Evolutionary conservation across 2,888 invertebrate species (phyloP), one percentile per base, ranked within the genome.

Genomic region (Drepana falcataria): DNA sequence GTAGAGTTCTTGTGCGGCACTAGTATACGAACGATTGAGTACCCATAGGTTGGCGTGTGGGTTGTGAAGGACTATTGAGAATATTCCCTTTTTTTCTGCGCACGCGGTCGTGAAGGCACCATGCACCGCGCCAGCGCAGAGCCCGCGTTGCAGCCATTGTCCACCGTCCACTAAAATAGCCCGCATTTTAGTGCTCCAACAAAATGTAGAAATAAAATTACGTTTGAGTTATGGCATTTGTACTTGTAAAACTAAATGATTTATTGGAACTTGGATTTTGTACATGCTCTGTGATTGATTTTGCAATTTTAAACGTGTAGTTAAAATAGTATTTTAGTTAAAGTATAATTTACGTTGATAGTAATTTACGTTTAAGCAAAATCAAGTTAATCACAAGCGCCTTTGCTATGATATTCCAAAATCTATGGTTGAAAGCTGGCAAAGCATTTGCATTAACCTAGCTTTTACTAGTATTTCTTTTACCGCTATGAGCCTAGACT

Each of bases 21-120:
- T 75, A 77, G 71, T 81, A 79, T 80, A 81, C 78, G 77, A 78
- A 82, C 87, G 85, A 87, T 87, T 86, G 88, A 88, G 88, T 87
- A 86, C 83, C 86, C 83, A 85, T 79, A 83, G 85, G 83, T 71
- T 81, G 84, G 87, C 86, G 88, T 87, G 88, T 89, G 90, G 90
- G 88, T 85, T 71, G 89, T 79, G 70, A 83, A 86, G 86, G 81
- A 86, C 88, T 85, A 87, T 88, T 82, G 81, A 84, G 68, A 68
- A 70, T 80, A 78, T 80, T 77, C 70, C 34, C 69, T 61, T 82
- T 87, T 85, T 87, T 84, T 77, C 69, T 74, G 72, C 77, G 77
- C 81, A 75, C 75, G 75, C 75, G 69, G 69, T 73, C 72, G 69
- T 69, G 68, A 69, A 66, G 60, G 54, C 64, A 64, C 63, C 65